These are phyloP conservation scores for Anthoscopus minutus DNA, from an alignment of 2,113 vertebrate genomes.

Conservation along the genomic window DNA sequence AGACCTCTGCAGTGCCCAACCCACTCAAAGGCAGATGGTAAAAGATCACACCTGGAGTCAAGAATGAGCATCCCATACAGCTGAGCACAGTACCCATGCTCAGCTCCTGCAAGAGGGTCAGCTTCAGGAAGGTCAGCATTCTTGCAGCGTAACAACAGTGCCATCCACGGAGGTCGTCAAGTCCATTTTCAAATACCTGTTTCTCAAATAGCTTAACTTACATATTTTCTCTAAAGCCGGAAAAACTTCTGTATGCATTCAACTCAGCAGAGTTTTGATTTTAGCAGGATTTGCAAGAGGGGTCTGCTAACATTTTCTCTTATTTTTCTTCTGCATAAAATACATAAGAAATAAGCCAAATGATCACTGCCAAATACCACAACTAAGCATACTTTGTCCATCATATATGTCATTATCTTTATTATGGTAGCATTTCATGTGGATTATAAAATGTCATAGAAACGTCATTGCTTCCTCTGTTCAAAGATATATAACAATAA, in stretches of 20 bases:
- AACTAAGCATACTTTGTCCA: not conserved
- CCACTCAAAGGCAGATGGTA: not conserved
- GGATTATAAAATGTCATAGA: conserved; percentile 21
- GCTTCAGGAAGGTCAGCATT: not conserved
- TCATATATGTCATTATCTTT: conserved; percentile 33
- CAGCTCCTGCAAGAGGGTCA: not conserved
- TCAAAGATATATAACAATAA: conserved; percentile 27
- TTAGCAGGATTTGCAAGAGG: not conserved
- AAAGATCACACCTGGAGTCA: not conserved
- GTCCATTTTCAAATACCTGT: not conserved
- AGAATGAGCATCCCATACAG: not conserved
- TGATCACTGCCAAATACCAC: conserved; percentile 34
- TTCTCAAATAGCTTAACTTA: not conserved
- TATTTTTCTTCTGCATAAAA: not conserved
- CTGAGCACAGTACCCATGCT: not conserved
- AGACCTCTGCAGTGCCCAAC: not conserved
- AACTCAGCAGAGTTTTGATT: not conserved
- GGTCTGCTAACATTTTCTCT: not conserved
- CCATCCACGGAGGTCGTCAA: not conserved
- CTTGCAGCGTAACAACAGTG: not conserved
- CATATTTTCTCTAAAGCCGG: not conserved
- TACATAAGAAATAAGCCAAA: not conserved
- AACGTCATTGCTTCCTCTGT: not conserved
- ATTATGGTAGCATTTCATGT: conserved; percentile 19
- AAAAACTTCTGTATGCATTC: not conserved